Percentiles rank a stretch among this genome's conserved stretches.
Evolutionary conservation across 2,888 invertebrate genomes (phyloP).

Genomic region (Drosophila parthenogenetica): DNA sequence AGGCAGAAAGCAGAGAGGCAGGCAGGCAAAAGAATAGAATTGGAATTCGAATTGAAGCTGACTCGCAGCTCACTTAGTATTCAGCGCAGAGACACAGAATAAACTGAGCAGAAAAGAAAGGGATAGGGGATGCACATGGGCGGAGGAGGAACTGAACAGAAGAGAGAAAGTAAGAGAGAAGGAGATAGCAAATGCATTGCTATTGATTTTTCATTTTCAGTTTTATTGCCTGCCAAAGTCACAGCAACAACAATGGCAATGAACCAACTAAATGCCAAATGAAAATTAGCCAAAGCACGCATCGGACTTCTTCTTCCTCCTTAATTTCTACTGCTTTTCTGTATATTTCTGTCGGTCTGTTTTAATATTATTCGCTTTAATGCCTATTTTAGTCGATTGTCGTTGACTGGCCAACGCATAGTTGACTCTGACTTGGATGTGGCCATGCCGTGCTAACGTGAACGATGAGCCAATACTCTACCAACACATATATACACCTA

Average conservation of each 20-base stretch:
- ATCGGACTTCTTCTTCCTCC: conserved; percentile 33
- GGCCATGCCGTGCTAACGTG: conserved; percentile 55
- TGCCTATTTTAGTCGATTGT: conserved; percentile 61
- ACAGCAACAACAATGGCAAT: conserved; percentile 27
- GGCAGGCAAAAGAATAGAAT: conserved; percentile 13
- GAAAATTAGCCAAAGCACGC: conserved; percentile 73
- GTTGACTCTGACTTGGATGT: conserved; percentile 17
- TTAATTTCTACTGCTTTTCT: conserved; percentile 1
- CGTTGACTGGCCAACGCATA: conserved; percentile 39
- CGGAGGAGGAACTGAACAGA: neutral
- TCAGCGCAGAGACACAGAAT: conserved; percentile 57
- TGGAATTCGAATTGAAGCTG: conserved; percentile 19
- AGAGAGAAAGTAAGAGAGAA: conserved; percentile 16
- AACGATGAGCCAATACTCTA: conserved; percentile 59
- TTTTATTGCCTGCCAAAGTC: conserved; percentile 63
- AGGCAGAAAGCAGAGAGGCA: neutral
- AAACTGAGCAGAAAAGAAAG: neutral
- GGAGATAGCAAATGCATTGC: conserved; percentile 63
- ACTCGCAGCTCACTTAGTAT: conserved; percentile 65
- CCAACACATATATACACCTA: conserved; percentile 1
- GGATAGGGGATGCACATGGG: conserved; percentile 24
- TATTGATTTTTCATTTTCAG: conserved; percentile 75
- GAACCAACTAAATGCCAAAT: conserved; percentile 51
- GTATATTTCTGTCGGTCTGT: conserved; percentile 19
- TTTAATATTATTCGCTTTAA: conserved; percentile 63